Percentiles rank a stretch among this genome's conserved stretches.
Conservation (phyloP, 2,797 vertebrate species). For the Cyclopterus lumpus region DNA sequence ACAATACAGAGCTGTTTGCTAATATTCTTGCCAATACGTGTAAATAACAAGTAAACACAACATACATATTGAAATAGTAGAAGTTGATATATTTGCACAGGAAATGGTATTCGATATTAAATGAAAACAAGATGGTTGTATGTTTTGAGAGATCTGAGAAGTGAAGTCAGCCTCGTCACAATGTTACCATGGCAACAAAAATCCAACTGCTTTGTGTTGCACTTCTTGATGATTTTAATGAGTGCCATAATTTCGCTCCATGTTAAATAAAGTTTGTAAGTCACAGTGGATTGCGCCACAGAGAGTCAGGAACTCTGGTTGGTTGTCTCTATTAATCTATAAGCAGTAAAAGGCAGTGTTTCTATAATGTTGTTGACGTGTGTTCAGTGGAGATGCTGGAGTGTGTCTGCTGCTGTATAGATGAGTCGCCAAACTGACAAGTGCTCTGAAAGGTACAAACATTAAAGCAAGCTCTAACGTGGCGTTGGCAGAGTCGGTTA, state of each 20-base stretch:
- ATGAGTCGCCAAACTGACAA: neutral
- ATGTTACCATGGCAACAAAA: slow-evolving; percentile 58
- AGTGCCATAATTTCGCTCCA: slow-evolving; percentile 11
- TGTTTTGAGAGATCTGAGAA: slow-evolving; percentile 23
- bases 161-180: slow-evolving; percentile 21
- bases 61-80: neutral
- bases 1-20: neutral
- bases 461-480: neutral
- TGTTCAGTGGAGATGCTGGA: neutral
- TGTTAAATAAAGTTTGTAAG: slow-evolving; percentile 6
- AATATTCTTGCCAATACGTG: too few species aligned
- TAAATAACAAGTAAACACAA: neutral
- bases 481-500: slow-evolving; percentile 27
- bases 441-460: slow-evolving; percentile 11
- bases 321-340: neutral
- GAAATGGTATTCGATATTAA: slow-evolving; percentile 14
- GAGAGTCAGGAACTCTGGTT: neutral
- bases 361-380: neutral
- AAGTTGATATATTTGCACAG: neutral
- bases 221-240: slow-evolving; percentile 36
- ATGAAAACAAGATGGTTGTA: neutral
- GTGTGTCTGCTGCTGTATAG: neutral
- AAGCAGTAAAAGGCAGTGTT: neutral
- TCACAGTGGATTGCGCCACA: slow-evolving; percentile 1
- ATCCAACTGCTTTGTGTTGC: slow-evolving; percentile 32